phyloP scores from a whole-genome alignment of 2,113 vertebrate genomes.

The Takifugu flavidus region DNA sequence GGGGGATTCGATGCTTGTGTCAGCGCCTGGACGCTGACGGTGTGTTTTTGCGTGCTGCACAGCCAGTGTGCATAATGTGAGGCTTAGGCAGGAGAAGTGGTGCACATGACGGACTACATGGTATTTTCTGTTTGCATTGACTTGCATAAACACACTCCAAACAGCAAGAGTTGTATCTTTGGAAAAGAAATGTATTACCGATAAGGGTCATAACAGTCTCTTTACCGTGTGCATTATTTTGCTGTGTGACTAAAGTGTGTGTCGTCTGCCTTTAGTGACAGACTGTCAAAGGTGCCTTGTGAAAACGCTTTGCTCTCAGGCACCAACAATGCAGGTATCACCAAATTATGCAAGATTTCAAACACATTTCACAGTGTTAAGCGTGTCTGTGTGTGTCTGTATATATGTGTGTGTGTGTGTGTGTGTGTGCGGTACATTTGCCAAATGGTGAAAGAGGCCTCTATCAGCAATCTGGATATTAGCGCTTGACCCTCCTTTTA shows the following conservation, averaged over 20 bases:
- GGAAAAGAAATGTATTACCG: background rate
- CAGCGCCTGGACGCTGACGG: background rate
- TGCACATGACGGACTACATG: slow-evolving; percentile 39
- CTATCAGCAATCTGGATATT: slow-evolving; percentile 90
- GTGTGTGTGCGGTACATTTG: background rate
- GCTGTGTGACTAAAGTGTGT: too few species aligned
- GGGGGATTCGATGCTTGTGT: background rate
- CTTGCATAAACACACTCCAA: slow-evolving; percentile 10
- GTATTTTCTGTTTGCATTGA: slow-evolving; percentile 37
- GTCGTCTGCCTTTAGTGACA: too few species aligned
- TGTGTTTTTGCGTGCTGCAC: slow-evolving; percentile 22
- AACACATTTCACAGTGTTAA: too few species aligned
- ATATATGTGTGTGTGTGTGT: slow-evolving; percentile 26
- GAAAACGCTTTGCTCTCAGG: too few species aligned
- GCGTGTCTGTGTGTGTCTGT: slow-evolving; percentile 3
- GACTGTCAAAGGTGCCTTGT: too few species aligned
- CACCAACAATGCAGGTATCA: too few species aligned
- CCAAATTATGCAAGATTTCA: too few species aligned
- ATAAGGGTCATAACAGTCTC: too few species aligned
- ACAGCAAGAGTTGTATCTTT: background rate
- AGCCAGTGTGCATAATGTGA: slow-evolving; percentile 27
- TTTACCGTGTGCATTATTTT: too few species aligned
- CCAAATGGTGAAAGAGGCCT: slow-evolving; percentile 22
- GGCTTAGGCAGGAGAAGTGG: slow-evolving; percentile 34
- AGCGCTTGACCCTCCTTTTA: slow-evolving; percentile 87